These are phyloP conservation scores for Drosophila sucinea DNA, from an alignment of 1,140 invertebrate species.

Conservation along the genomic window DNA sequence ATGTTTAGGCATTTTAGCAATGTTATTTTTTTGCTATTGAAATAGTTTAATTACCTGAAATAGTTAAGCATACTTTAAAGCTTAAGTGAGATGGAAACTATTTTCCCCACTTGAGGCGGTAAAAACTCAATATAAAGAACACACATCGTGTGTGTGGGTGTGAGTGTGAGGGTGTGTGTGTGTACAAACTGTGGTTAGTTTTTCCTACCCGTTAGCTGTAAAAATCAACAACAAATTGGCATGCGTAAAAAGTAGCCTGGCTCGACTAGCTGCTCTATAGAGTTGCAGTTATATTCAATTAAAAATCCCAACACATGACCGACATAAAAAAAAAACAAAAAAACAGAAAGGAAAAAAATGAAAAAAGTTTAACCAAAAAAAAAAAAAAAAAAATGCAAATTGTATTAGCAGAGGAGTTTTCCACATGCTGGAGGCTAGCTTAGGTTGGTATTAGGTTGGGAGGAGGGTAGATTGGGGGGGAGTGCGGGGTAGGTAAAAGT, in stretches of 20 bases:
- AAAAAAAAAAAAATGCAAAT: conserved; percentile 66
- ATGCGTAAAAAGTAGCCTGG: conserved; percentile 9
- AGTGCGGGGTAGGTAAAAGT: neutral
- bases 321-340: conserved; percentile 9
- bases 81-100: neutral
- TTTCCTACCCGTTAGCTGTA: conserved; percentile 5
- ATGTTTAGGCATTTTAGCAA: no score
- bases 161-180: neutral
- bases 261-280: neutral
- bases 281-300: conserved; percentile 11
- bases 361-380: conserved; percentile 9
- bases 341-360: neutral
- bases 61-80: conserved; percentile 8
- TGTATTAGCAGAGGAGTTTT: conserved; percentile 54
- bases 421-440: conserved; percentile 10
- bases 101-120: neutral
- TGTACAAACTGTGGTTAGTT: conserved; percentile 6
- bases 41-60: neutral
- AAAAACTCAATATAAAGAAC: neutral
- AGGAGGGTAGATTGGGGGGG: no score
- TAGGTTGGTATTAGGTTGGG: neutral
- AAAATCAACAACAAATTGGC: conserved; percentile 7
- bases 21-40: neutral
- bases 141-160: no score
- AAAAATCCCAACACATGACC: conserved; percentile 9